phyloP scores from a whole-genome alignment of 2,797 vertebrate genomes.

The Parauchenoglanis punctatus region DNA sequence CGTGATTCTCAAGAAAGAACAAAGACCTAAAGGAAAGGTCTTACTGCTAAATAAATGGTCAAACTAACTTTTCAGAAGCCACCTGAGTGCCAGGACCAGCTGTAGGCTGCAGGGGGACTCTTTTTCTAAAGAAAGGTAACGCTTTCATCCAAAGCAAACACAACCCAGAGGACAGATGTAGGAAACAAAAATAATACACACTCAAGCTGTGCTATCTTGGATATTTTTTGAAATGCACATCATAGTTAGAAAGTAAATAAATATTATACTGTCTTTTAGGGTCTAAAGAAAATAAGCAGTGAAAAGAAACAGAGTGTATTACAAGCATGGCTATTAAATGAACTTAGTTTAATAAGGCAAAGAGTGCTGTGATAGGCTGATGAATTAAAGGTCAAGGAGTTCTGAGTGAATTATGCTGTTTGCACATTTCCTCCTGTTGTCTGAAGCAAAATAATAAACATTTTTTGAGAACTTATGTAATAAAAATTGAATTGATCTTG shows the following conservation, averaged over 20 bases:
- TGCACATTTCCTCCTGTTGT: neutral
- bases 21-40: constrained; percentile 24
- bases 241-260: constrained; percentile 6
- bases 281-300: constrained; percentile 6
- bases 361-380: neutral
- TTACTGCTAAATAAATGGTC: constrained; percentile 53
- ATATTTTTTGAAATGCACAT: constrained; percentile 30
- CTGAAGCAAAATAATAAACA: neutral
- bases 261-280: neutral
- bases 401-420: neutral
- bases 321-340: neutral
- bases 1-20: constrained; percentile 39
- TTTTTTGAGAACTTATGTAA: too few relatives aligned
- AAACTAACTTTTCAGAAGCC: constrained; percentile 49
- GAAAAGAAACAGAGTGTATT: neutral
- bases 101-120: constrained; percentile 51
- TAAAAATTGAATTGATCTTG: neutral
- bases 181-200: constrained; percentile 52
- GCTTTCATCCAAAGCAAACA: constrained; percentile 57
- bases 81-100: constrained; percentile 52
- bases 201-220: constrained; percentile 41
- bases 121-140: constrained; percentile 49
- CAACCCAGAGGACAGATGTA: constrained; percentile 47
- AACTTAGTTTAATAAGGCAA: neutral
- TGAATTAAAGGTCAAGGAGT: neutral